phyloP scores from a whole-genome alignment of 2,113 vertebrate genomes.

The Lethenteron camtschaticum region DNA sequence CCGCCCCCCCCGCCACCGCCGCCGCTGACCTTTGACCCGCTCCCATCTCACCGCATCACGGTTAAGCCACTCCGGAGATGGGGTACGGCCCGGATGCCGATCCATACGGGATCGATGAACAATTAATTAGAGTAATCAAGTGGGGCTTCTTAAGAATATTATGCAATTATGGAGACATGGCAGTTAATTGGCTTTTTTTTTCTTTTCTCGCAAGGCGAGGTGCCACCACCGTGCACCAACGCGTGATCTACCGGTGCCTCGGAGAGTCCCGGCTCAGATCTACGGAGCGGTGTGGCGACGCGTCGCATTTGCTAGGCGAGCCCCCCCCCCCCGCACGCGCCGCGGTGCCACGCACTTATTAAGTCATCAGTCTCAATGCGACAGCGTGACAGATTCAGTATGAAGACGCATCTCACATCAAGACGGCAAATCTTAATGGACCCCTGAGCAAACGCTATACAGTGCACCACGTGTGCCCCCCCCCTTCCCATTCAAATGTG shows the following conservation, averaged over 20 bases:
- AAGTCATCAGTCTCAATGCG: too few relatives aligned
- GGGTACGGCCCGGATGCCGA: slow-evolving; percentile 5
- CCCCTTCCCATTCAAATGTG: too few relatives aligned
- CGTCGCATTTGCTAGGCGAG: not conserved
- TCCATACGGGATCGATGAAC: slow-evolving; percentile 4
- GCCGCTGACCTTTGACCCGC: not conserved
- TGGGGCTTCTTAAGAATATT: slow-evolving; percentile 4
- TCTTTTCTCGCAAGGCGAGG: too few relatives aligned
- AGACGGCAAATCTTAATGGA: too few relatives aligned
- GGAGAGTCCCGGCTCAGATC: not conserved
- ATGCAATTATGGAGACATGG: slow-evolving; percentile 6
- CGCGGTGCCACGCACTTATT: too few relatives aligned
- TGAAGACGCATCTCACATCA: too few relatives aligned
- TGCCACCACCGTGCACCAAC: too few relatives aligned
- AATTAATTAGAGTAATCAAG: slow-evolving; percentile 6
- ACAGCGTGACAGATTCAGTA: too few relatives aligned
- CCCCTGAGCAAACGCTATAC: too few relatives aligned
- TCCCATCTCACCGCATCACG: slow-evolving; percentile 1
- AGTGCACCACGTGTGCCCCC: too few relatives aligned
- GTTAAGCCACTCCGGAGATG: not conserved
- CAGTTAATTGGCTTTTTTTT: slow-evolving; percentile 3
- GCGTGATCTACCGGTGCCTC: too few relatives aligned
- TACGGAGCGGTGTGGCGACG: not conserved
- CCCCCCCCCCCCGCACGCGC: not conserved
- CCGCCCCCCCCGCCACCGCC: not conserved